Percentiles rank a stretch among this genome's conserved stretches.
Conservation (phyloP, 2,888 invertebrate species). For the Sepiola atlantica region DNA sequence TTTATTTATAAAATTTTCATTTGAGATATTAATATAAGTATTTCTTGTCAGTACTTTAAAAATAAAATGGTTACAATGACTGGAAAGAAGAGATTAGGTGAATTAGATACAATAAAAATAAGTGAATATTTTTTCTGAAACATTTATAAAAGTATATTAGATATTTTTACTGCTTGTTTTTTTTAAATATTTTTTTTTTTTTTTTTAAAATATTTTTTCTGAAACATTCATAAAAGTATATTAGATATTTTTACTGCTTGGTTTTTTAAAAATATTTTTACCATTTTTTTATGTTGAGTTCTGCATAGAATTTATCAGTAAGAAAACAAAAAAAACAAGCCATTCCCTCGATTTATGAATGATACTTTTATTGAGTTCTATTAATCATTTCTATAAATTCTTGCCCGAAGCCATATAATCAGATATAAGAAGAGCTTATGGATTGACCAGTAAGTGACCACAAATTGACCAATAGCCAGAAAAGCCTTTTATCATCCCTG, state of each 20-base stretch:
- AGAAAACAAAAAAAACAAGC: no score
- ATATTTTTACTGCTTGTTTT: no score
- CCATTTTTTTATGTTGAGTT: not conserved
- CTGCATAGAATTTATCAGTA: not conserved
- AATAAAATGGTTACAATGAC: not conserved
- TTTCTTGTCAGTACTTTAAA: not conserved
- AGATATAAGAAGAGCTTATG: not conserved
- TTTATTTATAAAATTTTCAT: not conserved
- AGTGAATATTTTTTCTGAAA: no score
- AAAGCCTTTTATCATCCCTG: not conserved
- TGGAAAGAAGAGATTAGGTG: no score
- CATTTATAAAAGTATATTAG: not conserved
- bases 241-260: no score
- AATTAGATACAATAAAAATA: no score
- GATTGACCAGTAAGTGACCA: not conserved
- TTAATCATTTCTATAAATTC: not conserved
- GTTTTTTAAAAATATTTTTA: not conserved
- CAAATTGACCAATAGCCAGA: slow-evolving; percentile 32
- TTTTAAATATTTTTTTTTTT: not conserved
- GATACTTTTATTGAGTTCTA: not conserved
- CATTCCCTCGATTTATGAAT: no score
- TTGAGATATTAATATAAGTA: not conserved
- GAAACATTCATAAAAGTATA: not conserved
- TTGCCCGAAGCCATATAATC: not conserved
- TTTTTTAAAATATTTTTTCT: not conserved